Base-by-base conservation (phyloP, 2,888 invertebrate species). In the Drosophila neonasuta region DNA sequence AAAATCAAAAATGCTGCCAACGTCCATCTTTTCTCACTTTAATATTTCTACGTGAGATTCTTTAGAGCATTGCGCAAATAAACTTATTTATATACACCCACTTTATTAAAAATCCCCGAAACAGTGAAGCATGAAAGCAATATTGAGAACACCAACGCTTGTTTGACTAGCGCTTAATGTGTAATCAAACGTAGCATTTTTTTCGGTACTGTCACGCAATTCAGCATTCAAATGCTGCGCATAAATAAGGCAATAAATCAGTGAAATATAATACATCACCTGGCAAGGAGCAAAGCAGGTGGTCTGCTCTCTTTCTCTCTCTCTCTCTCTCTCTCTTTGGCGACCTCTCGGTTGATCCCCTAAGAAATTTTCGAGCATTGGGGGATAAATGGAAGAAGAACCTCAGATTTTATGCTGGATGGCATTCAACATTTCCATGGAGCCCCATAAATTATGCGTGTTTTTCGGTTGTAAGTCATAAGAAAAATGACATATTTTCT, bases 161-260 rank as follows among this genome's bases (percentile, higher is more conserved):
- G 2, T 46, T 56, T 36, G 46, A 29, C 24, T 34, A 9, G 7
- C 10, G 39, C 41, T 60, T 67, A 68, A 71, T 63, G 52, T 73
- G 67, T 73, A 81, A 79, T 76, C 73, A 81, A 86, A 86, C 64
- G 64, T 62, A 52, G 52, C 32, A 42, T 51, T 51, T 50, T 50
- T 64, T 72, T 54, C 24, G 45, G 32, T 11, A 36, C 56, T 80
- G 76, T 60, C 56, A 55, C 82, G 63, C 63, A 69, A 59, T 61
- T 69, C 67, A 56, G 59, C 62, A 46, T 52, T 58, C 63, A 63
- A 77, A 74, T 68, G 82, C 67, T 60, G 61, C 54, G 56, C 74
- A 74, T 76, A 86, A 87, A 83, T 74, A 86, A 68, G 62, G 86
- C 76, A 71, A 83, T 83, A 83, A 83, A 83, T 83, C 83, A 83